phyloP scores from a whole-genome alignment of 2,888 invertebrate species.

The Phaedon cochleariae region DNA sequence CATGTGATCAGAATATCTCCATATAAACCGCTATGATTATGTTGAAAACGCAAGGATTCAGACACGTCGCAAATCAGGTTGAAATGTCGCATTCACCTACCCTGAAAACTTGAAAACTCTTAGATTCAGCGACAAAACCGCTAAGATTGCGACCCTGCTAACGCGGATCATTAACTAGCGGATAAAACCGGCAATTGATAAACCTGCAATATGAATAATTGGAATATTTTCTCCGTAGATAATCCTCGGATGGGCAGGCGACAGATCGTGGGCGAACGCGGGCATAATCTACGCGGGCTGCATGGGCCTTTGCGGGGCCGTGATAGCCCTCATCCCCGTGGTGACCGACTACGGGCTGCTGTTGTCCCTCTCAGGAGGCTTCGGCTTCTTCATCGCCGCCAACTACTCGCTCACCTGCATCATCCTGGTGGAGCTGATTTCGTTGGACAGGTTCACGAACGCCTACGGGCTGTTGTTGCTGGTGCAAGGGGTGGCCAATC shows the following conservation, averaged over 20 bases:
- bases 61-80: too few relatives aligned
- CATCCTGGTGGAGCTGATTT: slow-evolving; percentile 88
- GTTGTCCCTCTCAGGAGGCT: slow-evolving; percentile 76
- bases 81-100: too few relatives aligned
- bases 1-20: too few relatives aligned
- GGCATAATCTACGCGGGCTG: slow-evolving; percentile 83
- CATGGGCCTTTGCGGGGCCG: slow-evolving; percentile 76
- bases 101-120: too few relatives aligned
- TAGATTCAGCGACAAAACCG: too few relatives aligned
- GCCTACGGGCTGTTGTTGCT: slow-evolving; percentile 89
- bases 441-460: slow-evolving; percentile 89
- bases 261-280: slow-evolving; percentile 79
- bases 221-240: slow-evolving; percentile 72
- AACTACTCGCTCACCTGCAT: slow-evolving; percentile 92
- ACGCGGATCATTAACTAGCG: too few relatives aligned
- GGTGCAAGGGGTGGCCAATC: slow-evolving; percentile 89
- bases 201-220: too few relatives aligned
- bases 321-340: slow-evolving; percentile 74
- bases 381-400: slow-evolving; percentile 90
- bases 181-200: too few relatives aligned
- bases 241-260: slow-evolving; percentile 87
- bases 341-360: slow-evolving; percentile 67
- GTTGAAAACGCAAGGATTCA: too few relatives aligned
- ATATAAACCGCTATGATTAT: too few relatives aligned
- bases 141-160: too few relatives aligned